Conservation (phyloP, 2,113 vertebrate genomes). For the Dromaius novaehollandiae region DNA sequence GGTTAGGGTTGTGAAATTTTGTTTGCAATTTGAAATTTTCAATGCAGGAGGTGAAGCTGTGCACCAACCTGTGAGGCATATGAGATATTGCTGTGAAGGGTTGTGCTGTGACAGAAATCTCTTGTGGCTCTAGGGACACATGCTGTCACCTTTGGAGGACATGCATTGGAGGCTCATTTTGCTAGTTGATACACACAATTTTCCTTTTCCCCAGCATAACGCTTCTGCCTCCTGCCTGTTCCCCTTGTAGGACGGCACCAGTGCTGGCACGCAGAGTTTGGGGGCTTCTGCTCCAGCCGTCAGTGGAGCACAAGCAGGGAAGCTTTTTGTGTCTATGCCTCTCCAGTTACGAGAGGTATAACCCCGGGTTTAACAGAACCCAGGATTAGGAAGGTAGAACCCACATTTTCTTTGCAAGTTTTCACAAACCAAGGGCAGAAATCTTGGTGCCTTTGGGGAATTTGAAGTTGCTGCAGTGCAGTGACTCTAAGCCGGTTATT, state of each 20-base stretch:
- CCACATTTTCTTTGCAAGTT: not conserved
- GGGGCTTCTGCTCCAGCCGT: not conserved
- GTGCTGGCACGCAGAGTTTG: not conserved
- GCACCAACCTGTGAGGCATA: not conserved
- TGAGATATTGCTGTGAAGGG: not conserved
- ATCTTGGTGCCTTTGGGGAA: not conserved
- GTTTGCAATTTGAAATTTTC: not conserved
- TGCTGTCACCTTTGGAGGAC: rapidly evolving
- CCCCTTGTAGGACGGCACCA: not conserved
- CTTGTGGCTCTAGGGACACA: not conserved
- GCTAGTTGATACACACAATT: not conserved
- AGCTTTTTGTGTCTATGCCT: not conserved
- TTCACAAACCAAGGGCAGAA: not conserved
- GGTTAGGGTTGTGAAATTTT: not conserved
- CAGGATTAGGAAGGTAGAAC: not conserved
- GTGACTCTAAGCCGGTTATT: not conserved
- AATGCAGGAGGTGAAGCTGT: not conserved
- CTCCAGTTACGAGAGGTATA: not conserved
- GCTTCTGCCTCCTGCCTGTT: not conserved
- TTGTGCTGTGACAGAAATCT: not conserved
- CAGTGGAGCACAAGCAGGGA: not conserved
- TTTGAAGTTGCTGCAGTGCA: not conserved
- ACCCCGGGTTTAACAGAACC: not conserved
- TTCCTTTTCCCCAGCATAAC: rapidly evolving
- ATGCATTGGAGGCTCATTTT: rapidly evolving